Conservation (phyloP, 2,113 vertebrate species). For the Anarhynchus alexandrinus region DNA sequence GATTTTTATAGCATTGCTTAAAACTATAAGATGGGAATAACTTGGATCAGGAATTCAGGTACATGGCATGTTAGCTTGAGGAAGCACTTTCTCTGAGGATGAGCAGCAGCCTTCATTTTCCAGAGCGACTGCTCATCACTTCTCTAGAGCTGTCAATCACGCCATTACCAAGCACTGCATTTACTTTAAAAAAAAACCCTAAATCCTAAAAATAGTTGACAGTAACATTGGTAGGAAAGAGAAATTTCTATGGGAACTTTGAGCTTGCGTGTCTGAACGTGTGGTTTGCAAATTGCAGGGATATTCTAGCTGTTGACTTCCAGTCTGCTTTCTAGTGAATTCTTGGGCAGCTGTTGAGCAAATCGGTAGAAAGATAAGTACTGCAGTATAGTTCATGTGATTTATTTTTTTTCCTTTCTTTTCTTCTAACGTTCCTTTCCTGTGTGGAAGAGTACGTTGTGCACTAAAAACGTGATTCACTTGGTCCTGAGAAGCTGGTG, state of each 20-base stretch:
- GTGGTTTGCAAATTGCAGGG: background rate
- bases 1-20: background rate
- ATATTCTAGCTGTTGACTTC: background rate
- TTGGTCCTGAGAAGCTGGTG: background rate
- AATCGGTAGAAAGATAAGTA: background rate
- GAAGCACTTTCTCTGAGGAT: background rate
- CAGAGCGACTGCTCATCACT: background rate
- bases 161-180: background rate
- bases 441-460: background rate
- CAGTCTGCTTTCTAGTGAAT: background rate
- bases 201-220: constrained; percentile 36
- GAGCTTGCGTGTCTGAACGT: background rate
- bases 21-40: background rate
- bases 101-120: background rate
- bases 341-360: background rate
- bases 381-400: background rate
- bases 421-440: background rate
- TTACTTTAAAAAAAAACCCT: background rate
- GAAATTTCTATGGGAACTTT: constrained; percentile 3
- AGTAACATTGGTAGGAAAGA: background rate
- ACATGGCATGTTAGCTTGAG: accelerated
- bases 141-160: constrained; percentile 31
- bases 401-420: background rate
- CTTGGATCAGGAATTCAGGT: background rate
- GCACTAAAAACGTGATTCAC: accelerated